Evolutionary conservation across 2,797 vertebrate genomes (phyloP), one percentile per base, ranked within the genome.

Genomic region (Chaunax sp.): DNA sequence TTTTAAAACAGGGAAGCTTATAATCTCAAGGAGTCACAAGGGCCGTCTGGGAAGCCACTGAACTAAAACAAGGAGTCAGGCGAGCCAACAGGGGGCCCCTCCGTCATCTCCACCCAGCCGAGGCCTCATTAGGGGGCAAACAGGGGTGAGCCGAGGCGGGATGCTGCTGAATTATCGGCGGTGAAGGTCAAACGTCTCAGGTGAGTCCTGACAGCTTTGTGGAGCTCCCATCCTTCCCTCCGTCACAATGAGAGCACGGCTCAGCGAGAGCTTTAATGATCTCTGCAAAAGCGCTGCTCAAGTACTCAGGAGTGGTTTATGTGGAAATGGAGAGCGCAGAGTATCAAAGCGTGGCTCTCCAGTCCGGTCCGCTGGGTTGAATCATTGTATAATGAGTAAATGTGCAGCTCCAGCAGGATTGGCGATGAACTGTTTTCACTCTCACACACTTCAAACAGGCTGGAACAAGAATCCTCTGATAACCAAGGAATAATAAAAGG

Each of bases 21-120:
- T 87, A 82, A 87, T 85, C 80, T 75, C 51, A 57, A 38, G 0
- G n/a, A 79, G 83, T 86, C 90, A 89, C 78, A 30, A 83, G 82
- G 86, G 72, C 33, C 3, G 58, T 81, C 83, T 89, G 69, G 67
- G 76, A 87, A 77, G 78, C 73, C 77, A 51, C 57, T 82, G 83
- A 85, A 76, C 70, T 74, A 69, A 78, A 89, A 82, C 80, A 76
- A 77, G 78, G 53, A 76, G 38, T 67, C 72, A 68, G 77, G 22
- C n/a, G 46, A 86, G 64, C 50, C 43, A 70, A 64, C 2, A 14
- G 35, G 56, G 22, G 81, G 45, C 18, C 53, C 44, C 45, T 53
- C 41, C 5, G 15, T 52, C 61, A 72, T 66, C 56, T 56, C 45
- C 20, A 30, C 57, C 72, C 58, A 30, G 67, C 41, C 12, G 0